Evolutionary conservation across 2,888 invertebrate species (phyloP).

Genomic region (Netelia virgata): DNA sequence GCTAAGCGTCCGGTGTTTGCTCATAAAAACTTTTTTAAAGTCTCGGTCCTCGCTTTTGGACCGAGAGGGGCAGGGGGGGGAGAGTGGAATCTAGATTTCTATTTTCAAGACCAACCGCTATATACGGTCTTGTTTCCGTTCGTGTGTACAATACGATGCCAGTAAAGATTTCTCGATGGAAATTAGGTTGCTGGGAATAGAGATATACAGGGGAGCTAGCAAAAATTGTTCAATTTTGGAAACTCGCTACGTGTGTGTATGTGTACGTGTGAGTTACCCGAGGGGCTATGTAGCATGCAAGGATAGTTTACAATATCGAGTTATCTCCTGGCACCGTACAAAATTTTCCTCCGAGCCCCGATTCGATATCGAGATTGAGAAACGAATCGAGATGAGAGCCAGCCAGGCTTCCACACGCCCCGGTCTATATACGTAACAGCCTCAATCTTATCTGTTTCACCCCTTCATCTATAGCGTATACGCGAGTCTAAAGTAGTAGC

Average conservation of each 20-base stretch:
- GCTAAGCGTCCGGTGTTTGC: conserved; percentile 28
- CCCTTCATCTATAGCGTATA: conserved; percentile 27
- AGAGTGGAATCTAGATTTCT: conserved; percentile 36
- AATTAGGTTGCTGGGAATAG: conserved; percentile 58
- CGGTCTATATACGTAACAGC: conserved; percentile 29
- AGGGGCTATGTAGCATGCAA: conserved; percentile 38
- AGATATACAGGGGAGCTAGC: conserved; percentile 18
- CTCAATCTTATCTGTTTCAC: conserved; percentile 53
- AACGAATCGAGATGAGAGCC: conserved; percentile 67
- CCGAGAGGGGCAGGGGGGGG: background rate
- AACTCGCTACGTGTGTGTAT: conserved; percentile 36
- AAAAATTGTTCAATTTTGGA: conserved; percentile 69
- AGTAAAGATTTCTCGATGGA: conserved; percentile 65
- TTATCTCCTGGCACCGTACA: conserved; percentile 65
- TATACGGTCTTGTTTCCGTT: conserved; percentile 19
- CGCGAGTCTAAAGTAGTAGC: background rate
- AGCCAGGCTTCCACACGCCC: conserved; percentile 35
- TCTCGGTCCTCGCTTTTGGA: conserved; percentile 6
- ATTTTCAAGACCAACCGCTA: conserved; percentile 41
- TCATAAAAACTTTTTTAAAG: conserved; percentile 49
- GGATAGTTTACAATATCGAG: conserved; percentile 66
- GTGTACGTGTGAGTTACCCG: conserved; percentile 33
- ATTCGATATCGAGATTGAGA: conserved; percentile 68
- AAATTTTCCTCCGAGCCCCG: conserved; percentile 66
- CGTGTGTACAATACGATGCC: conserved; percentile 29